Conservation (phyloP, 2,113 vertebrate species). For the Melanostigma gelatinosum region DNA sequence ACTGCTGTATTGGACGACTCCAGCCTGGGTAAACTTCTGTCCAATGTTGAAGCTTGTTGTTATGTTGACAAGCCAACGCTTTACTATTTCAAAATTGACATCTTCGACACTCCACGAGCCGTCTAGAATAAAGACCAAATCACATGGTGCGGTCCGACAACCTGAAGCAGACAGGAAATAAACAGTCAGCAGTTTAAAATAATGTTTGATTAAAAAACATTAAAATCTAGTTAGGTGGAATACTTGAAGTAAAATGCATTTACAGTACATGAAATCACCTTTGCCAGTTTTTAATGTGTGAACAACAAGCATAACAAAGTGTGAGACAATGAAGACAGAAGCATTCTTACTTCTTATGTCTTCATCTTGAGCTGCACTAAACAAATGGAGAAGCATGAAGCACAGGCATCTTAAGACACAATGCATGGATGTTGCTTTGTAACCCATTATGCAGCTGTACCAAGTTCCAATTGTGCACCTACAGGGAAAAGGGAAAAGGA, state of each 20-base stretch:
- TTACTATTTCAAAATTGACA: slow-evolving; percentile 97
- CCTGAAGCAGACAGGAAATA: slow-evolving; percentile 80
- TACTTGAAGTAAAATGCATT: slow-evolving; percentile 10
- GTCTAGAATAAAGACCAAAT: slow-evolving; percentile 97
- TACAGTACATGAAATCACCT: background rate
- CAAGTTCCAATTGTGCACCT: slow-evolving; percentile 81
- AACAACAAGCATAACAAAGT: slow-evolving; percentile 61
- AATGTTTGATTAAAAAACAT: no score
- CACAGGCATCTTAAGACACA: slow-evolving; percentile 83
- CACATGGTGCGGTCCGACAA: slow-evolving; percentile 94
- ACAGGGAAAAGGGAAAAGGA: slow-evolving; percentile 72
- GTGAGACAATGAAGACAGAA: slow-evolving; percentile 71
- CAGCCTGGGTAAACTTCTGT: slow-evolving; percentile 95
- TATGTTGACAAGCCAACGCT: slow-evolving; percentile 96
- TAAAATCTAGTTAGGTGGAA: background rate
- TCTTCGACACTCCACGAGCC: slow-evolving; percentile 97
- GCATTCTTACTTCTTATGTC: slow-evolving; percentile 95
- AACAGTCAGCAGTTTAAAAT: slow-evolving; percentile 16
- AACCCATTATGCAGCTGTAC: slow-evolving; percentile 78
- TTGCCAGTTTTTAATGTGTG: slow-evolving; percentile 41
- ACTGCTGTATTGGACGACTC: slow-evolving; percentile 97
- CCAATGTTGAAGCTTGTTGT: slow-evolving; percentile 95
- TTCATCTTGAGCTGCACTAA: slow-evolving; percentile 87
- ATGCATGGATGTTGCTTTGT: slow-evolving; percentile 78
- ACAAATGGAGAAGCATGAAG: slow-evolving; percentile 84